A percentile compares a stretch with the other conserved stretches of the same genome.
phyloP scores from a whole-genome alignment of 1,140 invertebrate species.

The Octopus sinensis region DNA sequence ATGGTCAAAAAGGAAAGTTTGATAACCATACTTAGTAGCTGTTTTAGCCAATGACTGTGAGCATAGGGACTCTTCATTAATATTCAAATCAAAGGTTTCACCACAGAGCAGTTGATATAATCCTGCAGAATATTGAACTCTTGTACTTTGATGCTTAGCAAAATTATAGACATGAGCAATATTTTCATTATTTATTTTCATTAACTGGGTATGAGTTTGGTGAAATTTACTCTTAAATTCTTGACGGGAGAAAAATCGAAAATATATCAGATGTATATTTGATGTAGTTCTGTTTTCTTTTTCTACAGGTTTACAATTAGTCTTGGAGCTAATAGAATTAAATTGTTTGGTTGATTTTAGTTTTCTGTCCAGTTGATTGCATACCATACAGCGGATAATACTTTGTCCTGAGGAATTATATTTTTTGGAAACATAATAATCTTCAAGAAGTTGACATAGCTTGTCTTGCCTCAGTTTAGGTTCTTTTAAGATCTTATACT shows the following conservation, averaged over 20 bases:
- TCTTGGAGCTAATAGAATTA: neutral
- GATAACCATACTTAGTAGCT: neutral
- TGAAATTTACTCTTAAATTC: neutral
- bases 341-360: neutral
- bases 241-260: slow-evolving; percentile 4
- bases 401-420: neutral
- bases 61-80: neutral
- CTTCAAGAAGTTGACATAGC: neutral
- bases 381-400: neutral
- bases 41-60: neutral
- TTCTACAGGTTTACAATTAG: neutral
- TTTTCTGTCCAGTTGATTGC: neutral
- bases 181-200: neutral
- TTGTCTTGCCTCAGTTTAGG: neutral
- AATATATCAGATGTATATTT: neutral
- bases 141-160: slow-evolving; percentile 6
- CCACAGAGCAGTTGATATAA: slow-evolving; percentile 5
- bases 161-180: neutral
- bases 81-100: neutral
- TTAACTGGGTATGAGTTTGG: neutral
- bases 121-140: neutral
- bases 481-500: neutral
- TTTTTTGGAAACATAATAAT: neutral
- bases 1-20: slow-evolving; percentile 7
- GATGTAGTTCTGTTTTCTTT: neutral